Conservation (phyloP, 2,888 invertebrate genomes). For the Spialia ferax region DNA sequence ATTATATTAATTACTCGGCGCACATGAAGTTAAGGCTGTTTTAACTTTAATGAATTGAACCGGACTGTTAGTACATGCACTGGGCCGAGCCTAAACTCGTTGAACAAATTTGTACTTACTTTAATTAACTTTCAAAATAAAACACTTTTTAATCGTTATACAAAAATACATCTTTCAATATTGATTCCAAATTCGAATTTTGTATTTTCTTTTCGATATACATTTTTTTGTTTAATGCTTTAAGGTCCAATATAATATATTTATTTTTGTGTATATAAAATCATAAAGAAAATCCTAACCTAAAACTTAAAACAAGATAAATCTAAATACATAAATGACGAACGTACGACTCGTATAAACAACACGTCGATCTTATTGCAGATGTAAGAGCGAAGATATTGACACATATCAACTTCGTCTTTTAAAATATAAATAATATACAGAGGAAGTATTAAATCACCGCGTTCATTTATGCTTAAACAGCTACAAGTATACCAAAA, state of each 20-base stretch:
- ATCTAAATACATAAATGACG: slow-evolving; percentile 40
- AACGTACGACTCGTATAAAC: slow-evolving; percentile 43
- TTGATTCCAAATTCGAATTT: slow-evolving; percentile 74
- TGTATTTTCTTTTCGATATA: slow-evolving; percentile 48
- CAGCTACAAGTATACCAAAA: slow-evolving; percentile 35
- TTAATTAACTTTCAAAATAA: slow-evolving; percentile 64
- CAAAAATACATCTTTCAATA: slow-evolving; percentile 78
- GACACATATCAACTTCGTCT: slow-evolving; percentile 15
- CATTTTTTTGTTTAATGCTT: slow-evolving; percentile 45
- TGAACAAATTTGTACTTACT: slow-evolving; percentile 80
- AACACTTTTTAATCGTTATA: slow-evolving; percentile 70
- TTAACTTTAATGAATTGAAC: slow-evolving; percentile 60
- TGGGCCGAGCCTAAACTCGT: slow-evolving; percentile 71
- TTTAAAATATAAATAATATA: slow-evolving; percentile 27
- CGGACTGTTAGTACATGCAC: slow-evolving; percentile 65
- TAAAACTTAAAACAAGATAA: slow-evolving; percentile 45
- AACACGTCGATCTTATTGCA: slow-evolving; percentile 29
- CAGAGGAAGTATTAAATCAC: slow-evolving; percentile 25
- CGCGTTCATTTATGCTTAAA: slow-evolving; percentile 3
- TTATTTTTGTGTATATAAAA: slow-evolving; percentile 50
- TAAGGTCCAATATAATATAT: slow-evolving; percentile 56
- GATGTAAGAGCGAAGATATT: slow-evolving; percentile 19
- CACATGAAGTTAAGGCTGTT: slow-evolving; percentile 55
- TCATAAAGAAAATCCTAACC: slow-evolving; percentile 43
- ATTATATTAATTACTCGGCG: slow-evolving; percentile 30